Evolutionary conservation across 35 echinoderm and acorn worm genomes (phyloP).

Genomic region (Anneissia japonica): DNA sequence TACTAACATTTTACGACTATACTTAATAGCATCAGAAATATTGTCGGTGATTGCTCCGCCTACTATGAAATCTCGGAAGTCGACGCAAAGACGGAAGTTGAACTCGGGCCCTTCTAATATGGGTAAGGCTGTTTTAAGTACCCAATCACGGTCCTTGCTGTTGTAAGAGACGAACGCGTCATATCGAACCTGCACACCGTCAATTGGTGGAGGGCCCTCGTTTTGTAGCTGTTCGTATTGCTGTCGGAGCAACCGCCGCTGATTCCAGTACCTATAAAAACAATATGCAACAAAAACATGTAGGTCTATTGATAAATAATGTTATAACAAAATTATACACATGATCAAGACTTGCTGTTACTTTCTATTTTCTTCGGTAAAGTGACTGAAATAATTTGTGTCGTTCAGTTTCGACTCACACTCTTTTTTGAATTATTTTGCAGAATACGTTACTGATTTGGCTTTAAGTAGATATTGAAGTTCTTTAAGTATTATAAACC

Average conservation of each 20-base stretch:
- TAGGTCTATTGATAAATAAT: too few relatives aligned
- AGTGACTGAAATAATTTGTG: too few relatives aligned
- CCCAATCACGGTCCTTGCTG: slow-evolving; percentile 48
- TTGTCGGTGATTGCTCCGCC: slow-evolving; percentile 56
- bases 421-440: too few relatives aligned
- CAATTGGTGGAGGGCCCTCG: neutral
- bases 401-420: too few relatives aligned
- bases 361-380: too few relatives aligned
- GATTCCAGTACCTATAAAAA: neutral
- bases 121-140: slow-evolving; percentile 30
- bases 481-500: too few relatives aligned
- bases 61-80: slow-evolving; percentile 50
- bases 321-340: too few relatives aligned
- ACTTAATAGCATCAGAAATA: slow-evolving; percentile 43
- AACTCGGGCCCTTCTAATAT: slow-evolving; percentile 18
- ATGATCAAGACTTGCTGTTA: too few relatives aligned
- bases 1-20: slow-evolving; percentile 42
- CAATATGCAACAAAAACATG: too few relatives aligned
- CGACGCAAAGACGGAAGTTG: slow-evolving; percentile 21
- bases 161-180: slow-evolving; percentile 70
- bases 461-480: too few relatives aligned
- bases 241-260: neutral
- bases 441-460: too few relatives aligned
- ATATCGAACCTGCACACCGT: neutral
- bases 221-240: neutral